Percentiles rank a stretch among this genome's conserved stretches.
Conservation (phyloP, 2,113 vertebrate genomes). For the Plectropomus leopardus region DNA sequence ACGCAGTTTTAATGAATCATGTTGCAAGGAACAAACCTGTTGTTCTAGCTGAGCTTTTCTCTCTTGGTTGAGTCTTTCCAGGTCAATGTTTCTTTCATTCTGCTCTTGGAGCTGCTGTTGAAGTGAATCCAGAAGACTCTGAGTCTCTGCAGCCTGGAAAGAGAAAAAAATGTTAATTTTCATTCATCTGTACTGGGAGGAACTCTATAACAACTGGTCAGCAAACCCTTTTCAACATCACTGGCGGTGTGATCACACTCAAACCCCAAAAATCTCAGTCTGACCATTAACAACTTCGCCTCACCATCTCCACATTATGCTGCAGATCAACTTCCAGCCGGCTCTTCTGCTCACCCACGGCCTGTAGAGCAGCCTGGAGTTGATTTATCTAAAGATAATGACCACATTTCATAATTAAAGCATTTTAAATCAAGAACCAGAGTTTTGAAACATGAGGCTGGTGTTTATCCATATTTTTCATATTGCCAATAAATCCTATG, state of each 20-base stretch:
- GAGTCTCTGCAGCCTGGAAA: slow-evolving; percentile 29
- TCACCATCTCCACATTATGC: slow-evolving; percentile 25
- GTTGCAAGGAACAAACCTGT: slow-evolving; percentile 25
- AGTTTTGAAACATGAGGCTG: too few relatives aligned
- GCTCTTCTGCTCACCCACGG: slow-evolving; percentile 37
- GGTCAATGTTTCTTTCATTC: slow-evolving; percentile 1
- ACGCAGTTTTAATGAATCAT: background rate
- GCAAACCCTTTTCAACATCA: background rate
- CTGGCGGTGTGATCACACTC: background rate
- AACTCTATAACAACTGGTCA: too few relatives aligned
- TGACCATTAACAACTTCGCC: background rate
- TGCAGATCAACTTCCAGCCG: slow-evolving; percentile 49
- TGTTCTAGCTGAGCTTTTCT: slow-evolving; percentile 26
- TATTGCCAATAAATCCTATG: too few relatives aligned
- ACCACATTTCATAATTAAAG: too few relatives aligned
- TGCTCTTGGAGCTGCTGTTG: slow-evolving; percentile 39
- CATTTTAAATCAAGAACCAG: too few relatives aligned
- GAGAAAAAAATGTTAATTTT: background rate
- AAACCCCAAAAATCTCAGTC: background rate
- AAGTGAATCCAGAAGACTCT: background rate
- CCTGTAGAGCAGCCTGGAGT: slow-evolving; percentile 23
- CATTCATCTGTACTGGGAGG: background rate
- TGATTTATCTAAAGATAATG: background rate
- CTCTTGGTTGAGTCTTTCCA: slow-evolving; percentile 27
- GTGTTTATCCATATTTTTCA: too few relatives aligned